phyloP scores from a whole-genome alignment of 2,888 invertebrate species.

The Polydrusus tereticollis region DNA sequence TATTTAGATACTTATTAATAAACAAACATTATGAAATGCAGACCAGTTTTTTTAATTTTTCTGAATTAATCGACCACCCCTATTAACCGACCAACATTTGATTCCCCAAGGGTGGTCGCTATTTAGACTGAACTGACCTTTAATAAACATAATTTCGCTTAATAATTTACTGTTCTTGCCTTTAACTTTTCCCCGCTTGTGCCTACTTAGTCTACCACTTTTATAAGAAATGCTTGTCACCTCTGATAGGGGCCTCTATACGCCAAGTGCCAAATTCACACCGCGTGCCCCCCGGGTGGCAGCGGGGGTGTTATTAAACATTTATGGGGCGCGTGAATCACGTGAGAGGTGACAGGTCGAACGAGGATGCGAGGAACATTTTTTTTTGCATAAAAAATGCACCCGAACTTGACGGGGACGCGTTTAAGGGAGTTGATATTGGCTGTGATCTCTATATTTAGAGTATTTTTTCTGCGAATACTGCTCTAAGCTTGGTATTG shows the following conservation, averaged over 20 bases:
- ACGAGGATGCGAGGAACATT: not conserved
- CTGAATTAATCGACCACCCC: too few species aligned
- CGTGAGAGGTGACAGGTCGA: conserved; percentile 25
- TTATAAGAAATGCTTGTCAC: conserved; percentile 4
- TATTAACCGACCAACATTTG: too few species aligned
- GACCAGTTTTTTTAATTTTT: too few species aligned
- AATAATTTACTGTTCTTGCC: too few species aligned
- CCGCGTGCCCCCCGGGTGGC: not conserved
- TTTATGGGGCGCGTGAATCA: conserved; percentile 29
- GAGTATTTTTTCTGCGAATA: too few species aligned
- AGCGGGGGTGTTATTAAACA: conserved; percentile 22
- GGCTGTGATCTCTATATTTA: too few species aligned
- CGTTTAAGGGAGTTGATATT: not conserved
- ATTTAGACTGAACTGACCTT: too few species aligned
- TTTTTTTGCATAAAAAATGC: conserved; percentile 19
- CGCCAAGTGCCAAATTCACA: conserved; percentile 23
- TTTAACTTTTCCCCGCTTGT: not conserved
- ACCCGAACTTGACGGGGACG: not conserved
- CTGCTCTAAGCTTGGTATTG: too few species aligned
- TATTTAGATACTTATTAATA: too few species aligned
- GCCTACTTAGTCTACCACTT: not conserved
- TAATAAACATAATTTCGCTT: not conserved
- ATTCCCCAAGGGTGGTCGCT: not conserved
- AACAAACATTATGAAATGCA: too few species aligned
- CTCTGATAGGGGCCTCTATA: not conserved